Evolutionary conservation across 2,888 invertebrate genomes (phyloP), one percentile per base, ranked within the genome.

Genomic region (Allacma fusca): DNA sequence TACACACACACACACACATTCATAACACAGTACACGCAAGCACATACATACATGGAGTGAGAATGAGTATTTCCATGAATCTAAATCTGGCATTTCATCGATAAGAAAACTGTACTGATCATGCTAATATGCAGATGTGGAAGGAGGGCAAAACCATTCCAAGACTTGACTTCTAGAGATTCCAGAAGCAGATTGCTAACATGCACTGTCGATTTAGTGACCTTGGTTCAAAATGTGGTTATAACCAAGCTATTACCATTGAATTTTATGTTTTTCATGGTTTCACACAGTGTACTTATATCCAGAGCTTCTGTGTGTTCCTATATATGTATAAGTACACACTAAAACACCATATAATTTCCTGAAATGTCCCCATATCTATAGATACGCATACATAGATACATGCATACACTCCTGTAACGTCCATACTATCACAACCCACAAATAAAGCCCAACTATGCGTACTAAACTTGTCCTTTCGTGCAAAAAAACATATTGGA

Each of bases 141-240:
- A 13, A 5, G 40, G 40, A 40, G 13, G 5, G 7, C 40, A 40
- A 13, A 40, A 40, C n/a, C 2, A 50, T 50, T 50, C 40, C 40
- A 13, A 16, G 50, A 13, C 50, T 50, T n/a, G 50, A 23, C 62
- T n/a, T 24, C 62, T 29, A 7, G 28, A 34, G 72, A 72, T 72
- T 59, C 23, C 34, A 57, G 34, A 23, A 34, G 19, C 57, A 72
- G 72, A 72, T 72, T 72, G 29, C 21, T 13, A 59, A 21, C 62
- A 72, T 59, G 43, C 64, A 43, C 4, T 64, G 64, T 65, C 73
- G 62, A 74, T 74, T 64, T 34, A 13, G 40, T 73, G 73, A 65
- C 73, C 73, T 74, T 74, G 73, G 73, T 62, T 71, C 21, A 7
- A 64, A 40, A 9, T 64, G 64, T 23, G 65, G 73, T 74, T 74